Evolutionary conservation across 2,797 vertebrate genomes (phyloP).

Genomic region (Manis crassicaudata): DNA sequence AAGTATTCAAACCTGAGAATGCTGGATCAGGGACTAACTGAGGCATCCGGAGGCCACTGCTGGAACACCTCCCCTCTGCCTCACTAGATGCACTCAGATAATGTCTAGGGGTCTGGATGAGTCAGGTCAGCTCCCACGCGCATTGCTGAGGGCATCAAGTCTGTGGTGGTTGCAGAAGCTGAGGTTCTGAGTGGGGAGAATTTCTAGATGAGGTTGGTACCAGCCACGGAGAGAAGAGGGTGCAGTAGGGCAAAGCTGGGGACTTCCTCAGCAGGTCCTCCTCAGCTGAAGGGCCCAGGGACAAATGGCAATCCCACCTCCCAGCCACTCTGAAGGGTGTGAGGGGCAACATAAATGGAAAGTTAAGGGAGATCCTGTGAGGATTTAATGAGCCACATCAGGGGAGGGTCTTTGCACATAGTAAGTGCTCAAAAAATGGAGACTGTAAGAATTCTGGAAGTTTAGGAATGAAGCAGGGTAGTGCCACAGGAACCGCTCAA

Average conservation of each 20-base stretch:
- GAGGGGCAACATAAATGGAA: background rate
- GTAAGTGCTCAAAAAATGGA: background rate
- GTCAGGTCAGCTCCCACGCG: background rate
- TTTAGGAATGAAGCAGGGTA: background rate
- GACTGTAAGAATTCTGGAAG: background rate
- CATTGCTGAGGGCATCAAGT: background rate
- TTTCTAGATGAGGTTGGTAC: background rate
- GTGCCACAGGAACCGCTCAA: background rate
- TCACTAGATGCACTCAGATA: background rate
- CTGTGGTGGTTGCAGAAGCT: background rate
- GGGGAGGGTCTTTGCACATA: background rate
- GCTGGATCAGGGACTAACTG: background rate
- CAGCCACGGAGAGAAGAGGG: background rate
- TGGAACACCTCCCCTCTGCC: fast-evolving
- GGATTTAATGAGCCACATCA: background rate
- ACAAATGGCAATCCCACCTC: background rate
- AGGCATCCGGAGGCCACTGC: background rate
- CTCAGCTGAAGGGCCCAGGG: background rate
- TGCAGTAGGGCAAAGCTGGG: background rate
- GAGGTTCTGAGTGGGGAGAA: background rate
- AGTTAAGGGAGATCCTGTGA: background rate
- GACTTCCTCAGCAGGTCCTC: background rate
- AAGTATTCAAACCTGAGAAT: background rate
- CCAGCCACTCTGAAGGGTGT: background rate
- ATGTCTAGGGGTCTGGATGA: background rate